These are phyloP conservation scores for Spermophilus dauricus DNA, from an alignment of 2,113 vertebrate genomes.

Conservation along the genomic window DNA sequence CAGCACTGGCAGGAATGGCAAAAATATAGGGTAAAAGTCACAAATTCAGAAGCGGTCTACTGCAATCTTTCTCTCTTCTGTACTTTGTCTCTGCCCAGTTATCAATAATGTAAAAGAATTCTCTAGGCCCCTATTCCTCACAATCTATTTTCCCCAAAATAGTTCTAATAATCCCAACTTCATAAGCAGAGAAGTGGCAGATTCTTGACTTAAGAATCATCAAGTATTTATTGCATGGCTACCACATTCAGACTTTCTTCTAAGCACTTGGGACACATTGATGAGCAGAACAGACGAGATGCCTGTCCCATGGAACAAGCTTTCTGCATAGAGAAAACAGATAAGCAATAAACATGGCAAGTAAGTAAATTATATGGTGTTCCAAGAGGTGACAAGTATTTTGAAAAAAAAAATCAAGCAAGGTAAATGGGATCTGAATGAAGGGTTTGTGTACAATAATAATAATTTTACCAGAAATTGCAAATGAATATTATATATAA, in stretches of 20 bases:
- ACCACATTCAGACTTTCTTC: background rate
- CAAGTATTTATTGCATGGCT: background rate
- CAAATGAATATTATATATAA: conserved; percentile 25
- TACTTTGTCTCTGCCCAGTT: background rate
- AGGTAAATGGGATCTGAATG: background rate
- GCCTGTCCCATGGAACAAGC: background rate
- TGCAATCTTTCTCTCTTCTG: background rate
- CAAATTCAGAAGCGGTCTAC: background rate
- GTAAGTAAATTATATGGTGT: background rate
- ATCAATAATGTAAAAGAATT: background rate
- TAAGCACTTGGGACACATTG: background rate
- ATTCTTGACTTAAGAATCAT: background rate
- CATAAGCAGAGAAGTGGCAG: background rate
- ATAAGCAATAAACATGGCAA: background rate
- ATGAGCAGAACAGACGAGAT: background rate
- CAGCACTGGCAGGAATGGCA: background rate
- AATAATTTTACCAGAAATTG: background rate
- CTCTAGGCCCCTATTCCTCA: background rate
- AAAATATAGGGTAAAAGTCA: background rate
- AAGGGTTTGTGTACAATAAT: conserved; percentile 18
- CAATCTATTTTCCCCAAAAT: background rate
- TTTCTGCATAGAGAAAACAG: background rate
- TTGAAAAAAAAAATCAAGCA: background rate
- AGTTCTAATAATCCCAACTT: conserved; percentile 28
- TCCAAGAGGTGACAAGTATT: background rate